Evolutionary conservation across 2,113 vertebrate species (phyloP), one percentile per base, ranked within the genome.

Genomic region (Oreochromis tanganicae): DNA sequence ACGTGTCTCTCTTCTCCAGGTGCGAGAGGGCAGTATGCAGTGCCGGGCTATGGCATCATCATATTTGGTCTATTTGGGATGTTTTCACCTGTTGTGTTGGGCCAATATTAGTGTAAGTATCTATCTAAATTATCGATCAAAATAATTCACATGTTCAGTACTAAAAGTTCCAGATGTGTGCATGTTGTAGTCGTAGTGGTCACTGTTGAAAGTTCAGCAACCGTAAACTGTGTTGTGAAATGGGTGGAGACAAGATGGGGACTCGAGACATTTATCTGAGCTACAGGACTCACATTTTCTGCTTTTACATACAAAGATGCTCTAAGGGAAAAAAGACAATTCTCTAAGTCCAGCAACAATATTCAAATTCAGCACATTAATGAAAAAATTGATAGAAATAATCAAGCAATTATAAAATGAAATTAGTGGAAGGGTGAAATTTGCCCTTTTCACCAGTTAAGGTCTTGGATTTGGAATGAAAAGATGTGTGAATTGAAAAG

Each of bases 1-100:
- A 57, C 29, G 56, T 57, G 56, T 16, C 24, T 57, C 56, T 29
- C 12, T 61, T 32, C 5, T 61, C 27, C 27, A 61, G 8, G 57
- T 61, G 0, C 0, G 27, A 61, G 14, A 61, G 2, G 14, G 14
- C 1, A 17, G 57, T 32, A 32, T 61, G 57, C 2, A 0, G 27
- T 61, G 5, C 17, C 5, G 14, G 8, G 57, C 57, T 61, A 32
- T 32, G 57, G 16, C 3, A 1, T 3, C 29, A 61, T 34, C 59
- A 63, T 1, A 63, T 63, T 63, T 63, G 1, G 29, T 63, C 59
- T 19, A 19, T 63, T 63, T 63, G 17, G 59, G 59, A 63, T 63
- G 59, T 63, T 63, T 36, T 59, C 27, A 32, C 56, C 27, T 59
- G 56, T 59, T 14, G 27, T 29, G 5, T 63, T 36, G 9, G 59